Evolutionary conservation across 2,797 vertebrate species (phyloP), one percentile per base, ranked within the genome.

Genomic region (Botia kubotai): DNA sequence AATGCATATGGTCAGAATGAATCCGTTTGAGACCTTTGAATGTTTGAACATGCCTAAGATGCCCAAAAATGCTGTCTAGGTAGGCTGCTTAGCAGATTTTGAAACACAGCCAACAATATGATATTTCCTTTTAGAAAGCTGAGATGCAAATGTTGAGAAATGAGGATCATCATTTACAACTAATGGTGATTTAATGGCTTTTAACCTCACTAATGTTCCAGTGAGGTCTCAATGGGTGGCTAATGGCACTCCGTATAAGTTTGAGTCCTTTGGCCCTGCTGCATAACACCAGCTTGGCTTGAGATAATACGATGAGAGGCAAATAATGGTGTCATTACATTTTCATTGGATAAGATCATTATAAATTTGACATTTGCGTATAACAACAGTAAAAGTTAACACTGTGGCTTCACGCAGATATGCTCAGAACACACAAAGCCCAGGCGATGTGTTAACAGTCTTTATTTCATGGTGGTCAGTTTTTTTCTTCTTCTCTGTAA

Each of bases 381-480:
- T 39, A 66, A 50, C 3, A 39, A 67, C 6, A 6, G 23, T 8
- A 12, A 23, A 57, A 36, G 77, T 52, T 21, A 72, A 72, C 16
- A 55, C 60, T 3, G n/a, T 60, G 23, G 76, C 76, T 50, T 55
- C 1, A 29, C 72, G 58, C 48, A 17, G 69, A 79, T 79, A 72
- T 29, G 65, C 62, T 43, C 16, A 53, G 46, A 46, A 53, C 71
- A 55, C 43, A 63, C 10, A 48, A 16, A 26, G 60, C 33, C 43
- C 77, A 62, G 26, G 62, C 50, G 12, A 52, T 79, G 19, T 36
- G 6, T 12, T 79, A 36, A 63, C n/a, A 8, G 3, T 3, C 55
- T 29, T 5, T 43, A 19, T 66, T 63, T 63, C 6, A 50, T 12
- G 8, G 3, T 14, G 3, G 70, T 10, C 10, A 63, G 60, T 69